Evolutionary conservation across 2,888 invertebrate genomes (phyloP).

Genomic region (Ennomos fuscantarius): DNA sequence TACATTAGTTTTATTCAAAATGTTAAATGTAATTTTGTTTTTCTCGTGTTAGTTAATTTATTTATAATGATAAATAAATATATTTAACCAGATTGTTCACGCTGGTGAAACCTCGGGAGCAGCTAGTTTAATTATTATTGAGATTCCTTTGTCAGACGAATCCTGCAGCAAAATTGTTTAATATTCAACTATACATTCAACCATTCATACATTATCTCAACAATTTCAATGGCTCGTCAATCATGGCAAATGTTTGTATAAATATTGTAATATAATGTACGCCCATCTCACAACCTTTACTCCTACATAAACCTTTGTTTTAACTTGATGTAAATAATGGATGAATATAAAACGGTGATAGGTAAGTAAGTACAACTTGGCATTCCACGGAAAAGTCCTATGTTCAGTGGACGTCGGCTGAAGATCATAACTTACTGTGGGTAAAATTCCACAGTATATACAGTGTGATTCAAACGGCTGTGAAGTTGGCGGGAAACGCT

Average conservation of each 20-base stretch:
- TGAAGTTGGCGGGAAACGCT: no score
- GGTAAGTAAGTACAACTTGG: not conserved
- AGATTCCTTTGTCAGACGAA: slow-evolving; percentile 11
- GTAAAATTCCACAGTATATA: no score
- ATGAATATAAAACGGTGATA: not conserved
- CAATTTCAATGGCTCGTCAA: slow-evolving; percentile 28
- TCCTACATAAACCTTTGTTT: slow-evolving; percentile 37
- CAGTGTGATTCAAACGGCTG: no score
- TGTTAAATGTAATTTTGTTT: no score
- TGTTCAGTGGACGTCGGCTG: no score
- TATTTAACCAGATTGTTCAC: no score
- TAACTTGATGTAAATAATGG: slow-evolving; percentile 18
- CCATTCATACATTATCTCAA: slow-evolving; percentile 16
- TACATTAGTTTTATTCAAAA: no score
- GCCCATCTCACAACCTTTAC: slow-evolving; percentile 36
- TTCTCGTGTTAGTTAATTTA: no score
- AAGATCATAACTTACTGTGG: no score
- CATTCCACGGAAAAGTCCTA: no score
- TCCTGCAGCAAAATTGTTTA: slow-evolving; percentile 15
- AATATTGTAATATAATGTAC: slow-evolving; percentile 26
- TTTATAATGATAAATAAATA: no score
- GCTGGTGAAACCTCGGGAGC: no score
- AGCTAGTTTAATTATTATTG: not conserved
- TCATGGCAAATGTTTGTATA: slow-evolving; percentile 26
- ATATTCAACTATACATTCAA: slow-evolving; percentile 9